Percentiles rank a stretch among this genome's conserved stretches.
Evolutionary conservation across 2,888 invertebrate genomes (phyloP).

Genomic region (Iphiclides podalirius): DNA sequence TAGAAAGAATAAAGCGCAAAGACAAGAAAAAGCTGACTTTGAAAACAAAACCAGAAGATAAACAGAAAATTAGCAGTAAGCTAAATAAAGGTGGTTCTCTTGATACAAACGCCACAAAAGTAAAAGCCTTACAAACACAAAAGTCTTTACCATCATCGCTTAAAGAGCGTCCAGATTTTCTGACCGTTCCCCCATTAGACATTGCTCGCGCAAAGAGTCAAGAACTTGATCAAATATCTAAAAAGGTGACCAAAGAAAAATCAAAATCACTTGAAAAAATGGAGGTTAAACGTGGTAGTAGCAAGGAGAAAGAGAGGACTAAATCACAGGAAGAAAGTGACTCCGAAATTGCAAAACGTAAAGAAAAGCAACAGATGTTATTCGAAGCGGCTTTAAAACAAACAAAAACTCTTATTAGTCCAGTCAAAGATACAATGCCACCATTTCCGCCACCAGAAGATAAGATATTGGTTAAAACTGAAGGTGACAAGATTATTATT

Average conservation of each 20-base stretch:
- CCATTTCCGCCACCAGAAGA: constrained; percentile 87
- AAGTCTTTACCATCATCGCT: constrained; percentile 79
- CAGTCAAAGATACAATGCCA: constrained; percentile 85
- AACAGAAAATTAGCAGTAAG: constrained; percentile 58
- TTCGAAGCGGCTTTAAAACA: constrained; percentile 88
- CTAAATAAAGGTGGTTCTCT: constrained; percentile 73
- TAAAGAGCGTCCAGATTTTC: constrained; percentile 74
- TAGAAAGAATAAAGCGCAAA: constrained; percentile 72
- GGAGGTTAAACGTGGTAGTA: constrained; percentile 77
- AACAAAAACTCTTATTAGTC: constrained; percentile 86
- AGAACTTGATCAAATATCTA: constrained; percentile 77
- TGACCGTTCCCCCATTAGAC: constrained; percentile 76
- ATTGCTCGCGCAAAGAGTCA: constrained; percentile 82
- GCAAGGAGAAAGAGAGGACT: constrained; percentile 82
- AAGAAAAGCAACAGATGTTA: constrained; percentile 86
- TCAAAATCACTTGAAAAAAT: constrained; percentile 85
- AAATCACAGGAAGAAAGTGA: constrained; percentile 87
- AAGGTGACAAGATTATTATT: constrained; percentile 84
- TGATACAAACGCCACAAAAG: constrained; percentile 70
- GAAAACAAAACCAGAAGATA: constrained; percentile 70
- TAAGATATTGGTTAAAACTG: constrained; percentile 85
- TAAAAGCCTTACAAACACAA: constrained; percentile 71
- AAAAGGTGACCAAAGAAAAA: constrained; percentile 81
- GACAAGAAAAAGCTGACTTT: constrained; percentile 71
- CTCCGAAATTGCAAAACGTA: constrained; percentile 85